Evolutionary conservation across 2,113 vertebrate species (phyloP).

Genomic region (Datnioides undecimradiatus): DNA sequence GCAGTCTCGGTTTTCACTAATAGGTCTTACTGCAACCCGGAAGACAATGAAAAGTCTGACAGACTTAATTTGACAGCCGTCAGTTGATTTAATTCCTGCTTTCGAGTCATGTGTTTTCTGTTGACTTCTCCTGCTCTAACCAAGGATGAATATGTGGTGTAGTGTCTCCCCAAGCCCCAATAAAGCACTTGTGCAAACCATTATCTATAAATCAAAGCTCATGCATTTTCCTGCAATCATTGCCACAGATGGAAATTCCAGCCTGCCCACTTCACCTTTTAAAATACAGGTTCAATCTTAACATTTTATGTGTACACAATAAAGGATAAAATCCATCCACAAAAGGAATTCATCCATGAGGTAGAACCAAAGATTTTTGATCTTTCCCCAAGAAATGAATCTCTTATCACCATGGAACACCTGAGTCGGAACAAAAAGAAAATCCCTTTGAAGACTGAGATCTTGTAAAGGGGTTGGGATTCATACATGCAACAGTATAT

Average conservation of each 20-base stretch:
- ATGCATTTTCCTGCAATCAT: background rate
- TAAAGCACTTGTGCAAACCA: rapidly evolving
- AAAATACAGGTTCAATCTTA: background rate
- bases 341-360: background rate
- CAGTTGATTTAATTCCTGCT: conserved; percentile 23
- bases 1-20: conserved; percentile 38
- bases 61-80: conserved; percentile 32
- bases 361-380: background rate
- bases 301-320: background rate
- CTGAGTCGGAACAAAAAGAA: conserved; percentile 22
- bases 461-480: background rate
- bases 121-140: background rate
- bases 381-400: conserved; percentile 4
- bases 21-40: conserved; percentile 13
- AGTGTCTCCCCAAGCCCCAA: background rate
- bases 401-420: conserved; percentile 7
- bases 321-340: background rate
- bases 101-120: background rate
- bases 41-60: conserved; percentile 30
- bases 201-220: background rate
- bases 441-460: conserved; percentile 39
- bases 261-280: background rate
- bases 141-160: background rate
- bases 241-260: background rate
- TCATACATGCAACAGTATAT: conserved; percentile 5